phyloP scores from a whole-genome alignment of 2,888 invertebrate species.

The Choreutis nemorana region DNA sequence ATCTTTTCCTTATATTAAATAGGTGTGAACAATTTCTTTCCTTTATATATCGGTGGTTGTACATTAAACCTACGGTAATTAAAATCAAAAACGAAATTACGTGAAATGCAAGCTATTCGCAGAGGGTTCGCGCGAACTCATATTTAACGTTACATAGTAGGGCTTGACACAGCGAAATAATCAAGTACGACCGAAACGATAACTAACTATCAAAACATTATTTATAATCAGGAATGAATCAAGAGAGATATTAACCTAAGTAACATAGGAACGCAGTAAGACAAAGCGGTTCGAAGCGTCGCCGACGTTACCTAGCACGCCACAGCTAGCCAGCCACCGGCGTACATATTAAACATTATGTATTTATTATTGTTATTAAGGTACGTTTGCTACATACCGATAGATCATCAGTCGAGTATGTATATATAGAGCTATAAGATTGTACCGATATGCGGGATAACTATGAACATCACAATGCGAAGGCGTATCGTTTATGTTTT shows the following conservation, averaged over 20 bases:
- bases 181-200: constrained; percentile 9
- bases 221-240: constrained; percentile 56
- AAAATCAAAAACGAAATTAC: constrained; percentile 31
- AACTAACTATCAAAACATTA: no score
- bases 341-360: constrained; percentile 35
- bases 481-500: constrained; percentile 46
- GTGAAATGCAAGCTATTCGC: constrained; percentile 27
- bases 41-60: constrained; percentile 58
- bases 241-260: constrained; percentile 52
- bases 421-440: constrained; percentile 50
- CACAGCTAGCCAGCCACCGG: constrained; percentile 47
- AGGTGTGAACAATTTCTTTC: constrained; percentile 45
- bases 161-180: constrained; percentile 17
- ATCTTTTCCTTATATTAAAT: constrained; percentile 62
- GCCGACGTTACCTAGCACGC: constrained; percentile 42
- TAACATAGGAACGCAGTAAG: constrained; percentile 59
- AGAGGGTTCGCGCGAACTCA: constrained; percentile 9
- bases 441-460: constrained; percentile 51
- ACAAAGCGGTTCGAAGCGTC: constrained; percentile 21
- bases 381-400: constrained; percentile 49
- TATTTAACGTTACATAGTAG: constrained; percentile 15
- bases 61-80: constrained; percentile 47
- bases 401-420: constrained; percentile 46
- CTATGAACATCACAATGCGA: constrained; percentile 61
- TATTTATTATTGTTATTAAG: constrained; percentile 33